These are phyloP conservation scores for Macrophya annulata DNA, from an alignment of 2,888 invertebrate species.

Conservation along the genomic window DNA sequence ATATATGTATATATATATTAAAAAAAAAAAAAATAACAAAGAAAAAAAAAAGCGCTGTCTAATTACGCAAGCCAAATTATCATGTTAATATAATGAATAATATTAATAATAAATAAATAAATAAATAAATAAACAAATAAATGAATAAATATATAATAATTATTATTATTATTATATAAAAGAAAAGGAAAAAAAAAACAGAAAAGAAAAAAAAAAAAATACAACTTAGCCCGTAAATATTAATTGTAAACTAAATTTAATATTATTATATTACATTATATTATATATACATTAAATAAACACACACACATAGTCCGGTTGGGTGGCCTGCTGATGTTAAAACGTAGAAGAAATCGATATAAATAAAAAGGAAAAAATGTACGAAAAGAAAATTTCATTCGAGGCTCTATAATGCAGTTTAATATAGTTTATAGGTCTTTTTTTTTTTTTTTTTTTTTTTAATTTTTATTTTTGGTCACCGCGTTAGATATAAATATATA, in stretches of 20 bases:
- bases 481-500: conserved; percentile 17
- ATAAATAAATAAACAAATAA: neutral
- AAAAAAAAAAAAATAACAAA: conserved; percentile 46
- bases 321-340: conserved; percentile 9
- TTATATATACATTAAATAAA: neutral
- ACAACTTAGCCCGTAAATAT: conserved; percentile 24
- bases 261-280: neutral
- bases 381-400: neutral
- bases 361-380: neutral
- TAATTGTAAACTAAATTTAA: conserved; percentile 43
- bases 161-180: neutral
- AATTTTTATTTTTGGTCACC: neutral
- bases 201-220: neutral
- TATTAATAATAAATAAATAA: conserved; percentile 59
- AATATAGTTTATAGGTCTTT: neutral
- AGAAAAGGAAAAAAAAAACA: neutral
- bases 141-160: conserved; percentile 63
- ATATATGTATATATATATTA: neutral
- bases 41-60: conserved; percentile 53
- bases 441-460: too few relatives aligned
- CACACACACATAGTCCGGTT: conserved; percentile 1
- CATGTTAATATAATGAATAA: conserved; percentile 62
- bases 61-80: conserved; percentile 58
- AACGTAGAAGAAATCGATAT: neutral
- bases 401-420: neutral